These are phyloP conservation scores for Taphrorychus bicolor DNA, from an alignment of 2,888 invertebrate genomes.

Conservation along the genomic window DNA sequence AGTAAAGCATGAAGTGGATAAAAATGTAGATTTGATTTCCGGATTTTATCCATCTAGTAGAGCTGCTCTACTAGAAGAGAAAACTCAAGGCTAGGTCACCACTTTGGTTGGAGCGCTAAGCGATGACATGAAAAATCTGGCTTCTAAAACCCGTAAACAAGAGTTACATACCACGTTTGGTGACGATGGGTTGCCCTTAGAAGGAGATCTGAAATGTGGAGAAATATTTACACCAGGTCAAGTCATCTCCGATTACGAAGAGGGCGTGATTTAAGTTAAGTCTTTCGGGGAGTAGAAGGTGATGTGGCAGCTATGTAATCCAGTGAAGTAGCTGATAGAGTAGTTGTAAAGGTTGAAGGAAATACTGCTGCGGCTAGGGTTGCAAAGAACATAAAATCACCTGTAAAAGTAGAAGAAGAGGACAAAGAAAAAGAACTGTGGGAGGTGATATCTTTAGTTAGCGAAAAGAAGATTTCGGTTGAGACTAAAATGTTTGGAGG, in stretches of 20 bases:
- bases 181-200: neutral
- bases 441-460: no score
- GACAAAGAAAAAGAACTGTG: neutral
- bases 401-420: no score
- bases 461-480: conserved; percentile 14
- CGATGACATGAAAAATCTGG: no score
- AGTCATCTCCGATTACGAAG: conserved; percentile 16
- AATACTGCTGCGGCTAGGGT: neutral
- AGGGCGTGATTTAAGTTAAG: neutral
- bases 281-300: conserved; percentile 4
- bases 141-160: no score
- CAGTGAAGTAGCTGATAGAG: neutral
- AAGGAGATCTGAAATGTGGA: conserved; percentile 18
- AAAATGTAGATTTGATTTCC: conserved; percentile 10
- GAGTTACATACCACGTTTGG: no score
- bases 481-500: conserved; percentile 33
- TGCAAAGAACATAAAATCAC: no score
- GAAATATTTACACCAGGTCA: no score
- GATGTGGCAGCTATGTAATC: no score
- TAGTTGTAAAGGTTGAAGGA: neutral
- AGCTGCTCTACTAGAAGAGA: neutral
- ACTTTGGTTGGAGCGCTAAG: no score
- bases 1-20: neutral
- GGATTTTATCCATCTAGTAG: neutral
- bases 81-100: no score